Base-by-base conservation (phyloP, 2,113 vertebrate genomes). In the Amphiprion ocellaris region DNA sequence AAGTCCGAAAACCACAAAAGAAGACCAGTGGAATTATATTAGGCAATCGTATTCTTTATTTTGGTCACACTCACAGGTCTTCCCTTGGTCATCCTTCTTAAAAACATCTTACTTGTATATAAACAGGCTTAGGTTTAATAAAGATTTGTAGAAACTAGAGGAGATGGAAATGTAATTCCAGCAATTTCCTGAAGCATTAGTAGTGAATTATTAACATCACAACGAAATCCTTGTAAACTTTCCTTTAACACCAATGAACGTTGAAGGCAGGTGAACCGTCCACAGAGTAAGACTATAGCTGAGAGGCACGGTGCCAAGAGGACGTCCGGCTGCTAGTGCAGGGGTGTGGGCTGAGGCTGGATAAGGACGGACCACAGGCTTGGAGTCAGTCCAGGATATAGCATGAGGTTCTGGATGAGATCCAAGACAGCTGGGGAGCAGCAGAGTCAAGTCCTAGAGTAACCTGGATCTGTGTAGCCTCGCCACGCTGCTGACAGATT, bases 371-470 rank as follows among this genome's bases (percentile, higher is more conserved):
- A 77, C 79, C 54, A 67, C 79, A 81, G 39, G 26, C 73, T 82
- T 94, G 93, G 92, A 89, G 23, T 33, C 5, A 4, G 24, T 94
- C 90, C 94, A 93, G 84, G 46, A 84, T 87, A 92, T 92, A 93
- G 87, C 82, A 92, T 89, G 83, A 92, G 79, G 70, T 71, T 86
- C 86, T 95, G 94, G 94, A 92, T 23, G 47, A 33, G 24, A 17
- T 93, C 94, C 94, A 95, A 89, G 84, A 80, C 87, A 92, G 90
- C 90, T 93, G 87, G 79, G 71, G 78, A 92, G 89, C 58, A 90
- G 71, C 58, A 33, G 67, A 93, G 90, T 93, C 89, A 93, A 93
- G 89, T 91, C 84, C 72, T 90, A 80, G 77, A 73, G 50, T 77
- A 93, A 93, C 85, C 80, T 84, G 85, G 87, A 90, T 90, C 88